phyloP scores from a whole-genome alignment of 1,140 invertebrate species.

The Calliphora vicina region DNA sequence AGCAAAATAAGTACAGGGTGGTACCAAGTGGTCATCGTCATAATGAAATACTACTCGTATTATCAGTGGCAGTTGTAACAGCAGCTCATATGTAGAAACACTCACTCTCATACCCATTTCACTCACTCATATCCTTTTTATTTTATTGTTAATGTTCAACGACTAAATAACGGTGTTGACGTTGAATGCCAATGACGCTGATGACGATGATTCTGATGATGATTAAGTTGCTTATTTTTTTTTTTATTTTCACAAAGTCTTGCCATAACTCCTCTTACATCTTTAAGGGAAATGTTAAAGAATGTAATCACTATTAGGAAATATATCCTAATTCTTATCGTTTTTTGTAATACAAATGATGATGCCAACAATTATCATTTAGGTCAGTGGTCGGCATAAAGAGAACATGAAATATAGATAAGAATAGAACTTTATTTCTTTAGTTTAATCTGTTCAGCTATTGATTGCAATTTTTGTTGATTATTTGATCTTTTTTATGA shows the following conservation, averaged over 20 bases:
- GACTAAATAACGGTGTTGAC: conserved; percentile 29
- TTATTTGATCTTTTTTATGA: no score
- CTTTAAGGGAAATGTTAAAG: background rate
- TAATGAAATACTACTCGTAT: background rate
- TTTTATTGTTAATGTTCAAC: conserved; percentile 2
- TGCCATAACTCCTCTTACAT: background rate
- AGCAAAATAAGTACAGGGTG: background rate
- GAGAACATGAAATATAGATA: no score
- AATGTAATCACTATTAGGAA: no score
- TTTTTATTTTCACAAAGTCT: background rate
- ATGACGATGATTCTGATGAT: background rate
- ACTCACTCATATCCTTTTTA: background rate
- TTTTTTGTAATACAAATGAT: no score
- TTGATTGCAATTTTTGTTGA: no score
- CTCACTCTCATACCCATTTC: background rate
- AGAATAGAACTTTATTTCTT: no score
- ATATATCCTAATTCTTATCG: no score
- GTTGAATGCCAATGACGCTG: conserved; percentile 23
- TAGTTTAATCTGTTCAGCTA: no score
- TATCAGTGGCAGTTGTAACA: background rate
- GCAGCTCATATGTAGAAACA: background rate
- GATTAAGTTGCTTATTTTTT: background rate
- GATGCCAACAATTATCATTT: no score
- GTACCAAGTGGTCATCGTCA: conserved; percentile 12
- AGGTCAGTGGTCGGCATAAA: no score